Percentiles rank a stretch among this genome's conserved stretches.
Conservation (phyloP, 2,113 vertebrate species). For the Zapornia atra region DNA sequence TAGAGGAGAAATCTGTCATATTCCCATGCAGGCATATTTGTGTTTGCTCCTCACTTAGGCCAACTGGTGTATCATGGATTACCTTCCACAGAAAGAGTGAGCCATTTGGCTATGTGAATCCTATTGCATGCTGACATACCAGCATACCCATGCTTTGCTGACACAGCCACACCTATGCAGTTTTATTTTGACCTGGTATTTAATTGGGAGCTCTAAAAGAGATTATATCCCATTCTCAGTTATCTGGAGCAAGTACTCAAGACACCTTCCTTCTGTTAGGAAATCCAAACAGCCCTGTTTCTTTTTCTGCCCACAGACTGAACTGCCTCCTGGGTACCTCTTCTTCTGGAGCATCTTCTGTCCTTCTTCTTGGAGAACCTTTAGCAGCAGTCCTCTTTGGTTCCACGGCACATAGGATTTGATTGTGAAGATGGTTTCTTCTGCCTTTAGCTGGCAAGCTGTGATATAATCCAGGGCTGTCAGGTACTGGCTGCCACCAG, state of each 20-base stretch:
- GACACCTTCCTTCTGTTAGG: slow-evolving; percentile 72
- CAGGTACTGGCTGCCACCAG: slow-evolving; percentile 81
- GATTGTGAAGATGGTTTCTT: slow-evolving; percentile 84
- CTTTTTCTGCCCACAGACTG: not conserved
- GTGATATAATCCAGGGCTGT: slow-evolving; percentile 91
- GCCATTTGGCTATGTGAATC: not conserved
- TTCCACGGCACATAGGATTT: slow-evolving; percentile 94
- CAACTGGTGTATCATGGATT: not conserved
- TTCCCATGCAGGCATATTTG: not conserved
- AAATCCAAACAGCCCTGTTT: not conserved
- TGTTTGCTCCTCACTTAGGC: not conserved
- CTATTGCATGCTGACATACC: not conserved
- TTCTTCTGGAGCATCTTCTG: slow-evolving; percentile 84
- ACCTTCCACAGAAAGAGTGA: not conserved
- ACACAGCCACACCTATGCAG: not conserved
- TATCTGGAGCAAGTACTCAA: not conserved
- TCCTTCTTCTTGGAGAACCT: slow-evolving; percentile 89
- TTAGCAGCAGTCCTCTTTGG: slow-evolving; percentile 86
- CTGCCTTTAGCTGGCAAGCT: slow-evolving; percentile 83
- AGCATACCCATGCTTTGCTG: not conserved
- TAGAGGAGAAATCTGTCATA: not conserved
- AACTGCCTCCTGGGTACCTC: not conserved
- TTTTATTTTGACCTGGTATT: not conserved
- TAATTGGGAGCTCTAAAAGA: not conserved
- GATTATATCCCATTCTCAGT: not conserved